Conservation (phyloP, 2,113 vertebrate species). For the Fulmarus glacialis region DNA sequence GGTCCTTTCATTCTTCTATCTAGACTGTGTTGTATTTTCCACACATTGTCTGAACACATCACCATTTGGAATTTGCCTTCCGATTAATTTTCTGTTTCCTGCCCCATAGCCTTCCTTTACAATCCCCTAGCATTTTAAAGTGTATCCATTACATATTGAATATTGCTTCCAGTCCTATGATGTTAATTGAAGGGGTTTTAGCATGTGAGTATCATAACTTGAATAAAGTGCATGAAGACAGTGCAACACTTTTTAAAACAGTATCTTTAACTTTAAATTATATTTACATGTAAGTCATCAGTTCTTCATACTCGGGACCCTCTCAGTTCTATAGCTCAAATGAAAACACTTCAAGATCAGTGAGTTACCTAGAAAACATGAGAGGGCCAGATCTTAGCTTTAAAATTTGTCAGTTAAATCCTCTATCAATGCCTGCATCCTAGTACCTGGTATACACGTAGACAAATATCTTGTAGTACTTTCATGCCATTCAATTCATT, state of each 20-base stretch:
- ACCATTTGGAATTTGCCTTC: neutral
- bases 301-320: neutral
- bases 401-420: slow-evolving; percentile 25
- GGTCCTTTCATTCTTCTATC: neutral
- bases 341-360: neutral
- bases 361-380: neutral
- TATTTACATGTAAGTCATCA: slow-evolving; percentile 12
- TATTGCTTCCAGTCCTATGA: slow-evolving; percentile 58
- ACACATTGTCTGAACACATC: neutral
- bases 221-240: slow-evolving; percentile 35
- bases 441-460: neutral
- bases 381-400: neutral
- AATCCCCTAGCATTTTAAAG: slow-evolving; percentile 51
- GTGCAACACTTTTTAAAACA: neutral
- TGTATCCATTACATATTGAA: slow-evolving; percentile 46
- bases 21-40: neutral
- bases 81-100: slow-evolving; percentile 64
- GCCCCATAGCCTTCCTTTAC: slow-evolving; percentile 35
- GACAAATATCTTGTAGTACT: slow-evolving; percentile 7
- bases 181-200: slow-evolving; percentile 49
- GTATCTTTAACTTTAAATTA: slow-evolving; percentile 3
- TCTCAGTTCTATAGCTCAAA: neutral
- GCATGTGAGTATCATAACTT: slow-evolving; percentile 39
- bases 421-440: neutral
- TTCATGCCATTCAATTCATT: slow-evolving; percentile 29